These are phyloP conservation scores for Eristalis intricaria DNA, from an alignment of 2,888 invertebrate species.

Conservation along the genomic window DNA sequence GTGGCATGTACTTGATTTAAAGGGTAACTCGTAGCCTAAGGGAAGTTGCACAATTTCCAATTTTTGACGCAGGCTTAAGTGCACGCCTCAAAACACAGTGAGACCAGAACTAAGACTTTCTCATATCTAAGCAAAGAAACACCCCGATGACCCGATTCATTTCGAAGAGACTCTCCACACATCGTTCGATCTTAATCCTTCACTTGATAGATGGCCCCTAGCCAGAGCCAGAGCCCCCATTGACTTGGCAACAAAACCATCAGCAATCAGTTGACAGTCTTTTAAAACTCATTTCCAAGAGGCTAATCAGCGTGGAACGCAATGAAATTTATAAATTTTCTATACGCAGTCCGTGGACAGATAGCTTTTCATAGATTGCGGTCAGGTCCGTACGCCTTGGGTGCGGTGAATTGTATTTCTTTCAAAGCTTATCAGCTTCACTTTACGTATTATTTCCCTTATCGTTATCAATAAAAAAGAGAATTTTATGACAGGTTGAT, in stretches of 20 bases:
- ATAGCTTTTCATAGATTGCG: neutral
- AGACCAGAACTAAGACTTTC: too few relatives aligned
- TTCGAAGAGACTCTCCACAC: neutral
- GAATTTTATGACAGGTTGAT: slow-evolving; percentile 37
- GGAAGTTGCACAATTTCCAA: too few relatives aligned
- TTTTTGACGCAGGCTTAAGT: too few relatives aligned
- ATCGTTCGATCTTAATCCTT: neutral
- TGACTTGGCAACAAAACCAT: neutral
- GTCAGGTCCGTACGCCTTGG: neutral
- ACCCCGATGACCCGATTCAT: too few relatives aligned
- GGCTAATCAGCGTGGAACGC: neutral
- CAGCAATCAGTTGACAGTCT: neutral
- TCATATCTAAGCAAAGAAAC: too few relatives aligned
- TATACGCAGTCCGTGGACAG: neutral
- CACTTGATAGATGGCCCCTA: neutral
- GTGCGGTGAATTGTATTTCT: neutral
- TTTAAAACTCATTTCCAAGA: neutral
- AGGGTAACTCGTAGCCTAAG: too few relatives aligned
- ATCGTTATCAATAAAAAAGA: slow-evolving; percentile 21
- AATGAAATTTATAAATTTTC: neutral
- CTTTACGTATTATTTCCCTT: slow-evolving; percentile 9
- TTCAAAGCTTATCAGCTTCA: neutral
- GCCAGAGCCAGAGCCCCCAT: neutral
- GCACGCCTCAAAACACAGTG: too few relatives aligned
- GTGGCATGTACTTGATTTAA: too few relatives aligned